These are phyloP conservation scores for Philypnodon macrostomus DNA, from an alignment of 2,797 vertebrate genomes.

Conservation along the genomic window DNA sequence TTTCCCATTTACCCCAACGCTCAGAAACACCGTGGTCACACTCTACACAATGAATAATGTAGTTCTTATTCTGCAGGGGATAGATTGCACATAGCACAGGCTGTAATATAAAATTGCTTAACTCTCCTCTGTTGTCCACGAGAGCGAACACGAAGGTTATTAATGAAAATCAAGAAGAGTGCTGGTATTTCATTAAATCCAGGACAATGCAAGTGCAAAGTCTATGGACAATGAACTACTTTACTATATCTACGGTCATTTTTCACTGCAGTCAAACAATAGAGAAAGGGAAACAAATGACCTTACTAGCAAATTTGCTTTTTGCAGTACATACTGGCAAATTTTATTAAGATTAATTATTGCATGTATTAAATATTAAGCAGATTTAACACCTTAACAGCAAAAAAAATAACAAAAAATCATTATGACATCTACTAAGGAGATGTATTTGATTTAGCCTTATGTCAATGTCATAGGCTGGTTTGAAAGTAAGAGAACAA, in stretches of 20 bases:
- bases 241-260: constrained; percentile 29
- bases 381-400: constrained; percentile 19
- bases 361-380: constrained; percentile 52
- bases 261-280: constrained; percentile 19
- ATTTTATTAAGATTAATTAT: constrained; percentile 55
- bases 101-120: constrained; percentile 53
- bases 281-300: constrained; percentile 10
- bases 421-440: too few species aligned
- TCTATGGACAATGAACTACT: constrained; percentile 35
- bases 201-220: constrained; percentile 47
- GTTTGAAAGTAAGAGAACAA: too few species aligned
- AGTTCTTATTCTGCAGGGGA: constrained; percentile 46
- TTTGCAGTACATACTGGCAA: constrained; percentile 38
- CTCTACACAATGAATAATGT: constrained; percentile 56
- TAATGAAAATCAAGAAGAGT: constrained; percentile 60
- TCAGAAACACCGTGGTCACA: constrained; percentile 56
- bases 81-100: constrained; percentile 39
- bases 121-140: constrained; percentile 36
- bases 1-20: constrained; percentile 66
- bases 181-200: constrained; percentile 54
- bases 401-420: constrained; percentile 14
- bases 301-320: background rate
- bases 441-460: too few species aligned
- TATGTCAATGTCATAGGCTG: too few species aligned
- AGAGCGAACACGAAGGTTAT: constrained; percentile 47